Evolutionary conservation across 2,888 invertebrate genomes (phyloP).

Genomic region (Morpho deidamia): DNA sequence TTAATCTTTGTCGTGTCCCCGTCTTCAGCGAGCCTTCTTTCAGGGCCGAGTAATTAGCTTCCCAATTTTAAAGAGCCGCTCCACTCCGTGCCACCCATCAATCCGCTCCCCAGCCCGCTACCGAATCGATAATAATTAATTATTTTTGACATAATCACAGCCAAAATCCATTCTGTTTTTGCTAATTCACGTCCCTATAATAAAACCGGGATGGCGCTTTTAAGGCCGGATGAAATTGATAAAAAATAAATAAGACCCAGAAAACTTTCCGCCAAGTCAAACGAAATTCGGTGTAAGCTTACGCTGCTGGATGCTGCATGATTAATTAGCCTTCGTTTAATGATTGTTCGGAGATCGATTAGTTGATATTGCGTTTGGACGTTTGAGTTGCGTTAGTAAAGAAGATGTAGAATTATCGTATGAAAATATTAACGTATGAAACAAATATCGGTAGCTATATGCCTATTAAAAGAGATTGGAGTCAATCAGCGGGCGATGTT

Average conservation of each 20-base stretch:
- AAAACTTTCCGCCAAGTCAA: slow-evolving; percentile 67
- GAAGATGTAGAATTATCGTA: too few relatives aligned
- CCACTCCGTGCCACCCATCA: slow-evolving; percentile 56
- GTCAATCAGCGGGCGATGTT: too few relatives aligned
- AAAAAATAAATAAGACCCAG: slow-evolving; percentile 72
- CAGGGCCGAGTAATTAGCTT: slow-evolving; percentile 68
- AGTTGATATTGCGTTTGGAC: background rate
- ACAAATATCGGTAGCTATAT: too few relatives aligned
- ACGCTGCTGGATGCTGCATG: slow-evolving; percentile 44
- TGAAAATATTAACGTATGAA: too few relatives aligned
- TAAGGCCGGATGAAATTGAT: slow-evolving; percentile 70
- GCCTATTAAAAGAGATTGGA: too few relatives aligned
- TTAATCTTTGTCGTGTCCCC: slow-evolving; percentile 50
- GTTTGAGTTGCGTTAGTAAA: too few relatives aligned
- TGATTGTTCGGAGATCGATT: slow-evolving; percentile 22
- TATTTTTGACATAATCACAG: slow-evolving; percentile 85
- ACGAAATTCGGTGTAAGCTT: slow-evolving; percentile 59
- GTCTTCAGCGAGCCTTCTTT: slow-evolving; percentile 37
- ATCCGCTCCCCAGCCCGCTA: slow-evolving; percentile 62
- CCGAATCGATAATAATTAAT: slow-evolving; percentile 84
- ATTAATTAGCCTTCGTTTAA: slow-evolving; percentile 54
- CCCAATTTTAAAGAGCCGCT: slow-evolving; percentile 66
- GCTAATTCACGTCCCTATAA: slow-evolving; percentile 83
- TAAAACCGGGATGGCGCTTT: slow-evolving; percentile 71
- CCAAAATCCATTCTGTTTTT: slow-evolving; percentile 82